Evolutionary conservation across 2,113 vertebrate species (phyloP).

Genomic region (Clupea harengus): DNA sequence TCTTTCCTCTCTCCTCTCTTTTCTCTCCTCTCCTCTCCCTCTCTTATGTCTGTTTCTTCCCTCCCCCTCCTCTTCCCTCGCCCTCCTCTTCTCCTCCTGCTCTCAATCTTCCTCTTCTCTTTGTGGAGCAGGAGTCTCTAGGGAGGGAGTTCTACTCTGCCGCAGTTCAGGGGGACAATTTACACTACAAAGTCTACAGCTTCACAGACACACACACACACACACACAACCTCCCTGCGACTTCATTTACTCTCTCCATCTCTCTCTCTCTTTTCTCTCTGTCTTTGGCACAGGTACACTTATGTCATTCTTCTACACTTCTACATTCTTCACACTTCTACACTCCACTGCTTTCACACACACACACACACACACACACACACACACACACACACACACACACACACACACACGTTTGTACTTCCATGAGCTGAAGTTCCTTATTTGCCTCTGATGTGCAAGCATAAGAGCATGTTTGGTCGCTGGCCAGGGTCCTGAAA

Average conservation of each 20-base stretch:
- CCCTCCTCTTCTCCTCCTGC: no score
- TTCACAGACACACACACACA: conserved; percentile 4
- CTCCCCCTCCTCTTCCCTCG: no score
- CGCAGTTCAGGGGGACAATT: conserved; percentile 33
- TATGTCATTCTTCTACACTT: no score
- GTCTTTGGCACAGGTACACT: neutral
- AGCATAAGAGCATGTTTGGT: no score
- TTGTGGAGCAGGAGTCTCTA: no score
- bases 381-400: no score
- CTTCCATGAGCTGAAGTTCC: neutral
- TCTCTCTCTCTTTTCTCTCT: neutral
- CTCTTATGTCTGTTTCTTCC: neutral
- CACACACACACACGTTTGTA: neutral
- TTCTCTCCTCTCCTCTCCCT: neutral
- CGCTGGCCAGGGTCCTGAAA: no score
- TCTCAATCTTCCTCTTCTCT: no score
- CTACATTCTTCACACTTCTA: no score
- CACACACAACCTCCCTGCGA: conserved; percentile 6
- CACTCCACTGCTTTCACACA: no score
- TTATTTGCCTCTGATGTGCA: no score
- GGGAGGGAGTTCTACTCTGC: neutral
- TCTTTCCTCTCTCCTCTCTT: neutral
- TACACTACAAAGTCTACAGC: conserved; percentile 32
- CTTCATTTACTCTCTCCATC: conserved; percentile 34
- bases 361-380: no score